Evolutionary conservation across 2,888 invertebrate genomes (phyloP).

Genomic region (Synergus itoensis): DNA sequence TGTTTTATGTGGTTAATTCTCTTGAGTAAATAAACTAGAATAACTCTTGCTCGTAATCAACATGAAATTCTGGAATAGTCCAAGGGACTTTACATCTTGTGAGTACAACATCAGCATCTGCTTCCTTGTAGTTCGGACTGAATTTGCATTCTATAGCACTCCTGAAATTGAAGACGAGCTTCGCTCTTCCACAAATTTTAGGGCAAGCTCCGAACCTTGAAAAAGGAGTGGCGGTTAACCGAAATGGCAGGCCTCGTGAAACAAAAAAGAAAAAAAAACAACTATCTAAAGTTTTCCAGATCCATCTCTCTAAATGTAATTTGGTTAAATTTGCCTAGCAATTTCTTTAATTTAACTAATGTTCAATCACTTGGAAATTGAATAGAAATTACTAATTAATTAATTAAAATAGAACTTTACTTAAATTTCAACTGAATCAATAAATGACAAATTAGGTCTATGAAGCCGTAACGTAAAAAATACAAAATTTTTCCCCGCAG

Average conservation of each 20-base stretch:
- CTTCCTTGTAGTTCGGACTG: constrained; percentile 1
- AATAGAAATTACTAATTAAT: too few species aligned
- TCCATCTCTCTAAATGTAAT: too few species aligned
- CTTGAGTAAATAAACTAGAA: not conserved
- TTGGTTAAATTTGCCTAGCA: too few species aligned
- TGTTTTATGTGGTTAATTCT: not conserved
- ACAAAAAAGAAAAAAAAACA: not conserved
- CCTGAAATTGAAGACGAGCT: constrained; percentile 26
- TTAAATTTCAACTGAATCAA: too few species aligned
- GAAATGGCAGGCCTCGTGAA: not conserved
- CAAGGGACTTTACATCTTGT: constrained; percentile 28
- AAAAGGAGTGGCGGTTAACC: constrained; percentile 6
- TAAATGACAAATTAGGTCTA: too few species aligned
- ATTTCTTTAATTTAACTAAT: too few species aligned
- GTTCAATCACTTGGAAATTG: too few species aligned
- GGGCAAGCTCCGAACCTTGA: not conserved
- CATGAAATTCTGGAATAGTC: constrained; percentile 11
- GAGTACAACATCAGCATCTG: not conserved
- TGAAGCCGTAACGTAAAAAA: not conserved
- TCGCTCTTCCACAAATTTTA: constrained; percentile 14
- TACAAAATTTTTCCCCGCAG: not conserved
- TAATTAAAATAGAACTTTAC: too few species aligned
- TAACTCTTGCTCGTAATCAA: not conserved
- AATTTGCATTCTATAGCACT: constrained; percentile 19
- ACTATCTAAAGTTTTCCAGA: too few species aligned